These are phyloP conservation scores for Rhadinocentrus ornatus DNA, from an alignment of 2,797 vertebrate species.

Conservation along the genomic window DNA sequence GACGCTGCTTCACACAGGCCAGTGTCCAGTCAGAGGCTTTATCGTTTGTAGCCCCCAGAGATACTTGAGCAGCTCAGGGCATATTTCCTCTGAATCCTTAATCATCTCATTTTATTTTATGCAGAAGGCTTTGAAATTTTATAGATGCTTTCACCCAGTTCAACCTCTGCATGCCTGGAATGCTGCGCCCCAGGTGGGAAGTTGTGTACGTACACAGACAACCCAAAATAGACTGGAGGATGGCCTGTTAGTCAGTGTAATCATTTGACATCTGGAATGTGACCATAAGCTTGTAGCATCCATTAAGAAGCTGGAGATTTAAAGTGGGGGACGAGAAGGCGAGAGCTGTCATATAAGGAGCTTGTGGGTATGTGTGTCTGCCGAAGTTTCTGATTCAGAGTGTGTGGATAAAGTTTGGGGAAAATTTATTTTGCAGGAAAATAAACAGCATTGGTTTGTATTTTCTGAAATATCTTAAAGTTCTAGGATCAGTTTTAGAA, in stretches of 20 bases:
- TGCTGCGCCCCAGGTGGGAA: conserved; percentile 57
- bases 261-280: conserved; percentile 73
- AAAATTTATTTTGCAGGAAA: background rate
- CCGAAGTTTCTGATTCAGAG: conserved; percentile 39
- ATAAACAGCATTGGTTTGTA: background rate
- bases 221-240: conserved; percentile 46
- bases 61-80: conserved; percentile 7
- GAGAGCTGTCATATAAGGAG: conserved; percentile 65
- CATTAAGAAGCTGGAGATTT: conserved; percentile 73
- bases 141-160: background rate
- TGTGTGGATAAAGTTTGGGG: conserved; percentile 17
- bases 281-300: conserved; percentile 70
- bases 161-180: conserved; percentile 10
- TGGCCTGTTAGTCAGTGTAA: conserved; percentile 54
- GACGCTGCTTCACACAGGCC: background rate
- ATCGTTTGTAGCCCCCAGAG: conserved; percentile 17
- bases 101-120: conserved; percentile 21
- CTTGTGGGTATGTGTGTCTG: conserved; percentile 32
- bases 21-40: conserved; percentile 38
- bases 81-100: conserved; percentile 38
- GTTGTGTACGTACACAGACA: conserved; percentile 36
- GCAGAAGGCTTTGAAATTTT: background rate
- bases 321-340: conserved; percentile 52
- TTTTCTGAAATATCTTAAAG: background rate
- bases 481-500: background rate